Evolutionary conservation across 2,797 vertebrate species (phyloP), one percentile per base, ranked within the genome.

Genomic region (Anolis apletophallus): DNA sequence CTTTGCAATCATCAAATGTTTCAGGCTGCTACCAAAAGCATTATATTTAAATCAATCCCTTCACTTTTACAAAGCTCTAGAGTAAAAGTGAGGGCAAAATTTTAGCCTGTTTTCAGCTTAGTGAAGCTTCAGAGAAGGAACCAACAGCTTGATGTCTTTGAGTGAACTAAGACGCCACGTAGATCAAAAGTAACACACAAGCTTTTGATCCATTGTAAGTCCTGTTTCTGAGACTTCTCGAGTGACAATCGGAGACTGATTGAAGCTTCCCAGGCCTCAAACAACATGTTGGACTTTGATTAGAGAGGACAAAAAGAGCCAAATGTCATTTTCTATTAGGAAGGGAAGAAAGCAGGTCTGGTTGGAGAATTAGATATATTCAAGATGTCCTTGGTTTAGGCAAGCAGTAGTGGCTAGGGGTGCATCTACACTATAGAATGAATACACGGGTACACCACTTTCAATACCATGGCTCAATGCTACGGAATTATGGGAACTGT

Each of bases 131-230:
- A 87, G 83, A 80, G 74, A 93, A 93, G 83, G 83, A 85, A 86
- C 67, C 90, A 91, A 83, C 55, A 90, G 13, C 64, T 76, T 80
- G 81, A 50, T 91, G 64, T 80, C 50, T 86, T 89, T 84, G 79
- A 91, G 0, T 74, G 80, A 79, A 88, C 75, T 80, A 83, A 88
- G 69, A 50, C 86, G 88, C 79, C 32, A 11, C 17, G 46, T 12
- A 89, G 90, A 92, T 94, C 83, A 95, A 94, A 94, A 88, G 85
- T 85, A 85, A 91, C 81, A 0, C 69, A 80, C 77, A 69, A 88
- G 50, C 13, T 91, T 95, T 93, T 94, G 91, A 94, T 94, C 80
- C 61, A 8, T 89, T 83, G 88, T 8, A 29, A 68, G 40, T n/a
- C 1, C 64, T 84, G 89, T 95, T 91, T 73, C 85, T 95, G 87